A percentile compares a stretch with the other conserved stretches of the same genome.
phyloP scores from a whole-genome alignment of 2,797 vertebrate genomes.

The Nasua narica region DNA sequence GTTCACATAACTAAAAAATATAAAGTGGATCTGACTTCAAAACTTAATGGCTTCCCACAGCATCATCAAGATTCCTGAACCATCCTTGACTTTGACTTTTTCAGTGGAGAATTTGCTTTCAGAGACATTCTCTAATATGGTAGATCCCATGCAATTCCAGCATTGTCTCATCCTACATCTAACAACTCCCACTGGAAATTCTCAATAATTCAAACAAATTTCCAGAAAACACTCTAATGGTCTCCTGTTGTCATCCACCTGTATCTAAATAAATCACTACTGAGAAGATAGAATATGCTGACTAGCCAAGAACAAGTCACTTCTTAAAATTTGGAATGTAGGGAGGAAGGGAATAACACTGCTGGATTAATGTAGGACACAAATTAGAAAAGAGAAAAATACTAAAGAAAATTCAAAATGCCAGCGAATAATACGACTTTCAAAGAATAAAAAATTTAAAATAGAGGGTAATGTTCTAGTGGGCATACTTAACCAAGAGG shows the following conservation, averaged over 20 bases:
- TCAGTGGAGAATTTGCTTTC: not conserved
- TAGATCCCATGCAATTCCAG: not conserved
- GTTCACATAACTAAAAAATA: not conserved
- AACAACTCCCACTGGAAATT: not conserved
- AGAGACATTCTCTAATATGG: not conserved
- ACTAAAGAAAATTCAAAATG: not conserved
- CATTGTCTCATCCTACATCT: not conserved
- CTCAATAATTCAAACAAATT: not conserved
- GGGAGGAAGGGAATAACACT: not conserved
- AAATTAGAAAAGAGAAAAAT: not conserved
- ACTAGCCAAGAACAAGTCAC: not conserved
- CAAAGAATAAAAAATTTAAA: not conserved
- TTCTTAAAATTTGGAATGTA: not conserved
- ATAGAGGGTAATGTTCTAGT: not conserved
- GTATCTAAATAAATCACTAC: not conserved
- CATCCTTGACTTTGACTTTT: not conserved
- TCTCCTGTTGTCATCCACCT: not conserved
- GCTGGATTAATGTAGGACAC: not conserved
- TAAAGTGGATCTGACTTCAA: not conserved
- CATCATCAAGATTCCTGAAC: not conserved
- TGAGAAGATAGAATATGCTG: not conserved
- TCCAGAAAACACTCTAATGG: not conserved
- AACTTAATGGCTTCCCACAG: not conserved
- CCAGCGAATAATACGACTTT: not conserved
- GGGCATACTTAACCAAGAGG: not conserved